phyloP scores from a whole-genome alignment of 2,113 vertebrate genomes.

The Chroicocephalus ridibundus region DNA sequence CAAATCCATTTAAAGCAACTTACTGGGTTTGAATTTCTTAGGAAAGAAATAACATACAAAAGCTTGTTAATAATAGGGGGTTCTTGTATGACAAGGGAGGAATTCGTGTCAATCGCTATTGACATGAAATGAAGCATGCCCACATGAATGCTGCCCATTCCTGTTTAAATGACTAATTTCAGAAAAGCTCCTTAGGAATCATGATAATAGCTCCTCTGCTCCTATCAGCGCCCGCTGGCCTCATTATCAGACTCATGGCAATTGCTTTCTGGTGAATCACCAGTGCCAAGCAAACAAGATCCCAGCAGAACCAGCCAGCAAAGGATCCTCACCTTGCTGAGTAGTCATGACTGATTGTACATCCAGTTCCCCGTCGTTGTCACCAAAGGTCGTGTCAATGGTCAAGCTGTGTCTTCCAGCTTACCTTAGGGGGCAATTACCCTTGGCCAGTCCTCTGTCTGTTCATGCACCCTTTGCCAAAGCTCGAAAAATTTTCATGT shows the following conservation, averaged over 20 bases:
- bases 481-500: neutral
- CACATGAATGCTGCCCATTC: neutral
- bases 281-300: neutral
- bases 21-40: neutral
- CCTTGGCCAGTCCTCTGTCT: neutral
- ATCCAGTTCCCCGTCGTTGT: neutral
- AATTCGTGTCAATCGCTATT: neutral
- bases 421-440: neutral
- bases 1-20: neutral
- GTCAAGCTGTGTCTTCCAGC: neutral
- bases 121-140: neutral
- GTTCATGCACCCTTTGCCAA: neutral
- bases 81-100: neutral
- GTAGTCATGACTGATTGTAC: neutral
- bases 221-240: neutral
- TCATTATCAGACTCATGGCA: neutral
- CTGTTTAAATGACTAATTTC: neutral
- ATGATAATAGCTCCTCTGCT: neutral
- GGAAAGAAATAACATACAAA: neutral
- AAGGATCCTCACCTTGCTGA: neutral
- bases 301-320: neutral
- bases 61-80: neutral
- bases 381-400: neutral
- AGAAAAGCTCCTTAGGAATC: neutral
- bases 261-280: slow-evolving; percentile 9